Conservation (phyloP, 1,140 invertebrate genomes). For the Tribolium castaneum region DNA sequence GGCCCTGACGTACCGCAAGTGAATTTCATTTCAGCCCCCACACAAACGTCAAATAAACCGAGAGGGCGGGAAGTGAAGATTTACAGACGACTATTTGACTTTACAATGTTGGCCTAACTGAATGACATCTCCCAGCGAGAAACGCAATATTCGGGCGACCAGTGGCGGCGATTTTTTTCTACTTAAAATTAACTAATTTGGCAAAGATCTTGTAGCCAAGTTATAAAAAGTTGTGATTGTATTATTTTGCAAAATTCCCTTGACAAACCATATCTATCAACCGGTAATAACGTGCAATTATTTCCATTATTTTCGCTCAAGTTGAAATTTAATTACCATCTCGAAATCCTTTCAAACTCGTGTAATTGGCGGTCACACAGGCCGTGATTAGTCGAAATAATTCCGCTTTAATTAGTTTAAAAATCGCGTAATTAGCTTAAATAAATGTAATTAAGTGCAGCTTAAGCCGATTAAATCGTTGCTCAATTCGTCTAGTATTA, state of each 20-base stretch:
- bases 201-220: no score
- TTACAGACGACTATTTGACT: conserved; percentile 56
- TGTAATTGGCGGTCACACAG: not conserved
- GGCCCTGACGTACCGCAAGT: not conserved
- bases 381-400: not conserved
- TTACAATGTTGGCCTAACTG: conserved; percentile 55
- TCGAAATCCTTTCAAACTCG: not conserved
- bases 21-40: conserved; percentile 53
- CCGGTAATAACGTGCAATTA: not conserved
- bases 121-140: conserved; percentile 38
- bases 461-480: not conserved
- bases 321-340: conserved; percentile 9
- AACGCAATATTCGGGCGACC: not conserved
- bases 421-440: not conserved
- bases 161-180: not conserved
- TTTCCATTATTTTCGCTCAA: conserved; percentile 2
- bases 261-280: not conserved
- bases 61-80: conserved; percentile 56
- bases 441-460: not conserved
- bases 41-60: conserved; percentile 55
- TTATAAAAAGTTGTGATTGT: not conserved
- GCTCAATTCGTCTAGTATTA: not conserved
- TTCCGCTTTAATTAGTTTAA: conserved; percentile 1
- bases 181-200: no score
- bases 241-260: not conserved